phyloP scores from a whole-genome alignment of 2,888 invertebrate genomes.

The Drosophila helvetica region DNA sequence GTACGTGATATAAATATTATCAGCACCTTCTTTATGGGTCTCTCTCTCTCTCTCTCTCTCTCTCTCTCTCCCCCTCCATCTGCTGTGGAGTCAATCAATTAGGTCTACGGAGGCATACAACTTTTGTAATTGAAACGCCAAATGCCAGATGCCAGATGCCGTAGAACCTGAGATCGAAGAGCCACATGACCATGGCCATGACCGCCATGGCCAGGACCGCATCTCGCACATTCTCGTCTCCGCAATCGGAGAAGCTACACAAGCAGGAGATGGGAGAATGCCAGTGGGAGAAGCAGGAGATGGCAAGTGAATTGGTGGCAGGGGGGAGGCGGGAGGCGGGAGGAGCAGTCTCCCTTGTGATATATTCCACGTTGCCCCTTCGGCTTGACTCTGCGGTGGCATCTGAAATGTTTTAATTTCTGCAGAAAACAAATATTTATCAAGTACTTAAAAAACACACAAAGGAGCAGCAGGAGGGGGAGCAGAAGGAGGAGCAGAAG shows the following conservation, averaged over 20 bases:
- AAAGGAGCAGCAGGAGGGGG: no score
- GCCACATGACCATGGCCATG: conserved; percentile 38
- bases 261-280: no score
- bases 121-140: conserved; percentile 71
- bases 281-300: no score
- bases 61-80: not conserved
- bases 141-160: conserved; percentile 33
- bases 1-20: conserved; percentile 69
- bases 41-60: not conserved
- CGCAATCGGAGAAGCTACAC: conserved; percentile 12
- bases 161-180: conserved; percentile 8
- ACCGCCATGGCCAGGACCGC: conserved; percentile 4
- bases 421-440: conserved; percentile 1
- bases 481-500: no score
- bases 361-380: conserved; percentile 29
- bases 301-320: no score
- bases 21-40: conserved; percentile 55
- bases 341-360: conserved; percentile 14
- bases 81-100: conserved; percentile 67
- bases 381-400: no score
- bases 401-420: conserved; percentile 56
- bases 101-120: conserved; percentile 50
- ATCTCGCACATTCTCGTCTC: conserved; percentile 11
- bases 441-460: not conserved
- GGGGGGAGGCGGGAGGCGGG: not conserved